Percentiles rank a stretch among this genome's conserved stretches.
Conservation (phyloP, 2,797 vertebrate species). For the Xenentodon cancila region DNA sequence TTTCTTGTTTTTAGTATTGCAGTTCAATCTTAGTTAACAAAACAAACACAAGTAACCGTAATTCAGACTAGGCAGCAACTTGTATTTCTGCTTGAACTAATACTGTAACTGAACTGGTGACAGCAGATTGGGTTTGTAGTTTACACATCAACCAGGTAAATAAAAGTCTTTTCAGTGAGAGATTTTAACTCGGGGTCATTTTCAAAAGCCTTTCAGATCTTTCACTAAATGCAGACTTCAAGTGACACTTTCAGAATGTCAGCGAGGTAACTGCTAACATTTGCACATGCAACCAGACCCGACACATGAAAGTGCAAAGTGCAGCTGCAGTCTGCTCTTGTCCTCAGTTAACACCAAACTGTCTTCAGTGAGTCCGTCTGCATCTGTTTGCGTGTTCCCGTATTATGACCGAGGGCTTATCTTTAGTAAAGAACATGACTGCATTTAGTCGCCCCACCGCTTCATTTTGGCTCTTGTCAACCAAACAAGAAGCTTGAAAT, state of each 20-base stretch:
- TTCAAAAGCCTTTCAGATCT: not conserved
- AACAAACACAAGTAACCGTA: not conserved
- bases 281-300: conserved; percentile 1
- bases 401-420: conserved; percentile 29
- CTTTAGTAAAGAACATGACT: conserved; percentile 20
- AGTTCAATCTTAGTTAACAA: too few relatives aligned
- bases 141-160: not conserved
- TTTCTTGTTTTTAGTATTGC: too few relatives aligned
- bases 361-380: conserved; percentile 7
- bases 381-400: conserved; percentile 21
- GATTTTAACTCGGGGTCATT: not conserved
- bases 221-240: not conserved
- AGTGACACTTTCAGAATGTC: not conserved
- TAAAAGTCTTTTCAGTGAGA: too few relatives aligned
- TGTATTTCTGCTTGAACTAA: not conserved
- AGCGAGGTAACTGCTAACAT: conserved; percentile 1
- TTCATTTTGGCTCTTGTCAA: conserved; percentile 6
- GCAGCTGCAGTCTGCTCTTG: not conserved
- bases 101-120: not conserved
- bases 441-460: conserved; percentile 8
- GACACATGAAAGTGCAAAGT: conserved; percentile 3
- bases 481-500: not conserved
- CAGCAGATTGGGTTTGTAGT: not conserved
- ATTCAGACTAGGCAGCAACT: not conserved
- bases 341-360: not conserved